Evolutionary conservation across 2,113 vertebrate species (phyloP), one percentile per base, ranked within the genome.

Genomic region (Forbesichthys papilliferus): DNA sequence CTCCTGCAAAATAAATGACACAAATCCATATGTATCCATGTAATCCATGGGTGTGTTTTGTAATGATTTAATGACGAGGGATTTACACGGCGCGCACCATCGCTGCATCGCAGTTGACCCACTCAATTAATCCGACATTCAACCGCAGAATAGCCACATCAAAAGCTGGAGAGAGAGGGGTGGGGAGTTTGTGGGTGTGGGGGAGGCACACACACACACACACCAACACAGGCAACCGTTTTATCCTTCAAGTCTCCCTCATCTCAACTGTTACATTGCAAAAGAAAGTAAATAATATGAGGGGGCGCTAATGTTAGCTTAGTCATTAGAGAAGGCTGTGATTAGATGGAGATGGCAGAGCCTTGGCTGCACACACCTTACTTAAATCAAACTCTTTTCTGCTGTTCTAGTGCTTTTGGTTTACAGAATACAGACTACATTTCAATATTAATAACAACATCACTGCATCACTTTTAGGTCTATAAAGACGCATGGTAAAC

Each of bases 31-130:
- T 81, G 16, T 16, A 16, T 16, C 16, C 16, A 16, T 16, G 16
- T 16, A 16, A 16, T 16, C 16, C 16, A 16, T 16, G 16, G 16
- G 16, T 16, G 16, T 16, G 83, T 71, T 81, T 81, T 77, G 58
- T 81, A 85, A 84, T 85, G 75, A 86, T 86, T 87, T 83, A 88
- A 89, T 84, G 79, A 85, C 49, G 61, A 78, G 14, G 74, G 78
- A 64, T 76, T 53, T 71, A 70, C 57, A 10, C 66, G 66, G 65
- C 12, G 58, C 59, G 52, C 52, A 61, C 64, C 59, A 49, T 70
- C 74, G 16, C 75, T 9, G 48, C 70, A 6, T 79, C 61, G 74
- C 72, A 60, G 78, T 82, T 86, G 87, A 87, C 79, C 85, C 72
- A 67, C 75, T 86, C 83, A 79, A 85, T 90, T 89, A 87, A 77